phyloP scores from a whole-genome alignment of 2,113 vertebrate species.

The Marmota monax region DNA sequence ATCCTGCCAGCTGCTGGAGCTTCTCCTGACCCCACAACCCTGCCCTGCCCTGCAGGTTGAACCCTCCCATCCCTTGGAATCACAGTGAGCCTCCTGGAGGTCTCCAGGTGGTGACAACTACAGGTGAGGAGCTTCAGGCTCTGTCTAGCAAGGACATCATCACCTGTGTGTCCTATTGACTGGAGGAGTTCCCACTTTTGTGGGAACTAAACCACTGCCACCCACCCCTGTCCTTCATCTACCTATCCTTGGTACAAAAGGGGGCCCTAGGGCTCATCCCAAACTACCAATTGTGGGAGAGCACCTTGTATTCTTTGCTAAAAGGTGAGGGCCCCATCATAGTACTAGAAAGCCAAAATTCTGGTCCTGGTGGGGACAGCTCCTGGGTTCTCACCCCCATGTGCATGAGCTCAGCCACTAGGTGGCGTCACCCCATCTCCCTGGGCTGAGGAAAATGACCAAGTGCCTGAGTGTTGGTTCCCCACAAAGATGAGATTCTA shows the following conservation, averaged over 20 bases:
- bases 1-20: neutral
- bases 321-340: neutral
- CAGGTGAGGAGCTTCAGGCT: neutral
- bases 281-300: neutral
- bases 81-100: neutral
- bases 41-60: fast-evolving
- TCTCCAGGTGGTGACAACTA: neutral
- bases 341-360: neutral
- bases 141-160: conserved; percentile 1
- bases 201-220: neutral
- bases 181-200: neutral
- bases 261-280: neutral
- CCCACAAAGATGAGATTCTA: neutral
- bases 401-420: neutral
- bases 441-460: neutral
- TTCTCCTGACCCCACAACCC: neutral
- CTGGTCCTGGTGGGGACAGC: neutral
- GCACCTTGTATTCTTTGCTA: neutral
- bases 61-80: neutral
- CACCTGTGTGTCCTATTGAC: neutral
- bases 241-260: neutral
- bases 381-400: fast-evolving
- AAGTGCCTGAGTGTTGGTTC: neutral
- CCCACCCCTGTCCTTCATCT: neutral
- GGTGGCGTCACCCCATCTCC: neutral